Conservation (phyloP, 2,113 vertebrate species). For the Cynoglossus semilaevis region DNA sequence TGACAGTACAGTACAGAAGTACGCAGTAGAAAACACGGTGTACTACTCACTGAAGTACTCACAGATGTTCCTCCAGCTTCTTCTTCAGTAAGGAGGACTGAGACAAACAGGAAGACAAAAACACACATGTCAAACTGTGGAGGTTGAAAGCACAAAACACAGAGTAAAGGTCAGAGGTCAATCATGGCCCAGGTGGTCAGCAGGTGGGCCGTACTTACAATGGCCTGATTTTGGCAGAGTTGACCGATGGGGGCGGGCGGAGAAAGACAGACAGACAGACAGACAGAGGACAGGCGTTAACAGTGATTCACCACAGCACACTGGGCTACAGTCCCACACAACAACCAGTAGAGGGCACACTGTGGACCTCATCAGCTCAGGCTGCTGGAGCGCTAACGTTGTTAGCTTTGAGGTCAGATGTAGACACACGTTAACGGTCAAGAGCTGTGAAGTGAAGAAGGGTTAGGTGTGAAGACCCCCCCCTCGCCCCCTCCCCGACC, state of each 20-base stretch:
- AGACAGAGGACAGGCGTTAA: constrained; percentile 62
- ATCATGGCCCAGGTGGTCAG: constrained; percentile 59
- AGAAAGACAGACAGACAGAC: constrained; percentile 65
- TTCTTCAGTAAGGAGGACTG: constrained; percentile 85
- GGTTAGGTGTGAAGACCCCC: too few species aligned
- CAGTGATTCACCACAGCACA: constrained; percentile 70
- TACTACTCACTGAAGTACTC: constrained; percentile 59
- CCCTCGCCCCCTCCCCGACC: too few species aligned
- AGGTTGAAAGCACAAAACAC: background rate
- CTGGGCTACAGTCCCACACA: constrained; percentile 55
- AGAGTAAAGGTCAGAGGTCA: constrained; percentile 37
- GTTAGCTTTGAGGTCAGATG: too few species aligned
- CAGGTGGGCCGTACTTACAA: constrained; percentile 75
- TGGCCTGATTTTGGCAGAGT: constrained; percentile 74
- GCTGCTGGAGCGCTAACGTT: too few species aligned
- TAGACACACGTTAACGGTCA: too few species aligned
- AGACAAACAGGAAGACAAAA: constrained; percentile 7
- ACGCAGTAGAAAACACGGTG: background rate
- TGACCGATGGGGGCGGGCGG: constrained; percentile 50
- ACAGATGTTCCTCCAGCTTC: constrained; percentile 90
- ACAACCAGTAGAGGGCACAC: constrained; percentile 20
- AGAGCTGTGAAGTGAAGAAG: too few species aligned
- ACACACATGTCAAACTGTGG: background rate
- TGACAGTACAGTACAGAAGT: background rate
- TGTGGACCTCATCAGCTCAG: background rate